Percentiles rank a stretch among this genome's conserved stretches.
Evolutionary conservation across 2,888 invertebrate genomes (phyloP).

Genomic region (Polymixis flavicincta): DNA sequence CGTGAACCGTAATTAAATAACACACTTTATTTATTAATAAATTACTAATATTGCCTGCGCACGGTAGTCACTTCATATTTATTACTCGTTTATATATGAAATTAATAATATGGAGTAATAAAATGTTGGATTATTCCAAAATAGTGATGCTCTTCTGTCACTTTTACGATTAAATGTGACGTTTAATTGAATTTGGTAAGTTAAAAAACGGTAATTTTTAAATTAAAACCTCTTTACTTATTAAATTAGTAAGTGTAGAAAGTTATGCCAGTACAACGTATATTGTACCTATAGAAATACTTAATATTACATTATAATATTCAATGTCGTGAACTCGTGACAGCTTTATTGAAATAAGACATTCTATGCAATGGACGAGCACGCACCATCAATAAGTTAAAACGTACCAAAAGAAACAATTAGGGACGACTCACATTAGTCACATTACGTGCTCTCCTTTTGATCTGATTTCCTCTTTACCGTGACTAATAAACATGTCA

Average conservation of each 20-base stretch:
- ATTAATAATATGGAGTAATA: slow-evolving; percentile 33
- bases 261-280: background rate
- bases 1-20: slow-evolving; percentile 63
- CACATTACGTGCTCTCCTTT: slow-evolving; percentile 28
- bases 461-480: slow-evolving; percentile 32
- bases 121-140: slow-evolving; percentile 53
- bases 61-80: slow-evolving; percentile 52
- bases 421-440: slow-evolving; percentile 2
- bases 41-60: slow-evolving; percentile 39
- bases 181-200: slow-evolving; percentile 30
- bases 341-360: slow-evolving; percentile 57
- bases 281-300: background rate
- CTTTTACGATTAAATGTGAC: slow-evolving; percentile 23
- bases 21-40: slow-evolving; percentile 60
- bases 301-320: slow-evolving; percentile 19
- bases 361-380: slow-evolving; percentile 36
- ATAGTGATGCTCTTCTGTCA: slow-evolving; percentile 36
- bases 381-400: slow-evolving; percentile 41
- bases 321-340: slow-evolving; percentile 40
- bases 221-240: background rate
- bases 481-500: slow-evolving; percentile 50
- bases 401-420: slow-evolving; percentile 30
- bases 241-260: background rate
- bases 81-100: slow-evolving; percentile 33
- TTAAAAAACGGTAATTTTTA: slow-evolving; percentile 8